A percentile compares a stretch with the other conserved stretches of the same genome.
phyloP scores from a whole-genome alignment of 1,140 invertebrate genomes.

The Lineus longissimus region DNA sequence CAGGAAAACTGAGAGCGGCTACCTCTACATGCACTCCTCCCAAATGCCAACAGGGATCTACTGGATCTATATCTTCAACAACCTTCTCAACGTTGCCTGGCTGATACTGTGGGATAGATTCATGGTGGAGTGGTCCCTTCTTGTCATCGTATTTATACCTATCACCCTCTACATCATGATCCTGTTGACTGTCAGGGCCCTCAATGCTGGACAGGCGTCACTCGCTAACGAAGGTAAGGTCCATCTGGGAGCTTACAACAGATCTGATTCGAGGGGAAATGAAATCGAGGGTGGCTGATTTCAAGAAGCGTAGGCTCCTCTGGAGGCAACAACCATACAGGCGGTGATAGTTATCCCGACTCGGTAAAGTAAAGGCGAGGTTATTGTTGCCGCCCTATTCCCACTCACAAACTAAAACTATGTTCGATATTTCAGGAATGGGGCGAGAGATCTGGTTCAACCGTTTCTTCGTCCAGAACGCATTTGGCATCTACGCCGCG shows the following conservation, averaged over 20 bases:
- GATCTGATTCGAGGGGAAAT: no score
- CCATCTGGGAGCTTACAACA: no score
- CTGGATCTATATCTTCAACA: conserved; percentile 26
- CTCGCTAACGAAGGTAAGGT: conserved; percentile 20
- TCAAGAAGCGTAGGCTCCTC: no score
- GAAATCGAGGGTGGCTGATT: no score
- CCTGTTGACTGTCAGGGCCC: conserved; percentile 21
- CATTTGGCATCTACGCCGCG: conserved; percentile 43
- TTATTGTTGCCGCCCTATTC: no score
- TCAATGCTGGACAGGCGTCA: conserved; percentile 24
- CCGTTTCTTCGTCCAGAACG: conserved; percentile 43
- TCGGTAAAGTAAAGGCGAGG: no score
- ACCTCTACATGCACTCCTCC: conserved; percentile 21
- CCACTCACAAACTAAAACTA: no score
- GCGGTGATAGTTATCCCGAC: no score
- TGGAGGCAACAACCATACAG: no score
- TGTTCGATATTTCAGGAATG: not conserved
- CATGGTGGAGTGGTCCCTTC: conserved; percentile 27
- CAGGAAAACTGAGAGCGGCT: conserved; percentile 21
- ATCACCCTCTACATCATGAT: conserved; percentile 33
- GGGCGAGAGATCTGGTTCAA: conserved; percentile 36
- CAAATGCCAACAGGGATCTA: conserved; percentile 31
- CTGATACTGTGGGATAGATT: conserved; percentile 39
- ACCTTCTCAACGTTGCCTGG: conserved; percentile 39
- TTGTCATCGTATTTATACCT: conserved; percentile 23